Evolutionary conservation across 2,797 vertebrate species (phyloP).

Genomic region (Yasuhikotakia modesta): DNA sequence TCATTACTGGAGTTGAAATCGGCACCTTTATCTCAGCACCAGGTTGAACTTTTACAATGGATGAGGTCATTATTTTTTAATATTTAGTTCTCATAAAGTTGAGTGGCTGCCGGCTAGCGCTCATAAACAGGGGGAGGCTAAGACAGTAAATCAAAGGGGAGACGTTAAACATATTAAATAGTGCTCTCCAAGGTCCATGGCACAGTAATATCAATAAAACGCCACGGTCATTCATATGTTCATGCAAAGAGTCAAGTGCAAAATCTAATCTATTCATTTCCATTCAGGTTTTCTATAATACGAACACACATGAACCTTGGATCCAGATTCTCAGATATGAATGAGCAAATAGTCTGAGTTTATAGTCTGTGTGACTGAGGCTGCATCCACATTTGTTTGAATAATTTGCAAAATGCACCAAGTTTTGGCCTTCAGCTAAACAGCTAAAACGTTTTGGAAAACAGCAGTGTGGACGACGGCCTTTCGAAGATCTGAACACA

Average conservation of each 20-base stretch:
- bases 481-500: background rate
- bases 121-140: constrained; percentile 31
- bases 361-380: background rate
- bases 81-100: constrained; percentile 60
- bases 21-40: constrained; percentile 32
- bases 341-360: background rate
- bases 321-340: background rate
- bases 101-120: constrained; percentile 50
- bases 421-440: too few relatives aligned
- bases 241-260: constrained; percentile 12
- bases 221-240: constrained; percentile 28
- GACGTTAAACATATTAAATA: constrained; percentile 43
- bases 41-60: constrained; percentile 55
- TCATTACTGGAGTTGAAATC: constrained; percentile 26
- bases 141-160: constrained; percentile 30
- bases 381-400: too few relatives aligned
- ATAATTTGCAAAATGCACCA: too few relatives aligned
- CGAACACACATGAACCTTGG: background rate
- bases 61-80: constrained; percentile 62
- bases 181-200: constrained; percentile 31
- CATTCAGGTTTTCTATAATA: background rate
- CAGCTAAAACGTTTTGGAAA: background rate
- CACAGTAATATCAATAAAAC: constrained; percentile 45
- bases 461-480: background rate
- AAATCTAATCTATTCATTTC: constrained; percentile 1